These are phyloP conservation scores for Aethina tumida DNA, from an alignment of 1,140 invertebrate genomes.

Conservation along the genomic window DNA sequence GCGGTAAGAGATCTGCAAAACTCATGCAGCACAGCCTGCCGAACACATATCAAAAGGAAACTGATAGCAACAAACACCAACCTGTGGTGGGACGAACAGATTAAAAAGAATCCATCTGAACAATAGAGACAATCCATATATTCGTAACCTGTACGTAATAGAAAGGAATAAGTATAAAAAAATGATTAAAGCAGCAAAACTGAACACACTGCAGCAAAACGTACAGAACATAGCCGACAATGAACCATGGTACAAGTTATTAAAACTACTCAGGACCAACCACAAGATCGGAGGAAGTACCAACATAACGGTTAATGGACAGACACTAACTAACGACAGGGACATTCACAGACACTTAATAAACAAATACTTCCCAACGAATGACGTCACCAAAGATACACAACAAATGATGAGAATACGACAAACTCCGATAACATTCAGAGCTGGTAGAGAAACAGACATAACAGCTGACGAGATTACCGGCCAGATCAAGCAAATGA, in stretches of 20 bases:
- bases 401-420: neutral
- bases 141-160: neutral
- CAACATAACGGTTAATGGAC: neutral
- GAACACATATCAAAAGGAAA: neutral
- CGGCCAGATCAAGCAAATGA: neutral
- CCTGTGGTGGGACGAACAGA: conserved; percentile 1
- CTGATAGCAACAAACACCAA: neutral
- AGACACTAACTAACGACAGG: neutral
- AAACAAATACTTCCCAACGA: no score
- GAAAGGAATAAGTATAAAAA: conserved; percentile 1
- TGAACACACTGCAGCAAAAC: neutral
- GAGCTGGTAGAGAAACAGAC: neutral
- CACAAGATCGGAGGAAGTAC: neutral
- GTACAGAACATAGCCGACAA: neutral
- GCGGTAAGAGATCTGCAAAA: neutral
- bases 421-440: neutral
- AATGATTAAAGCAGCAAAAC: neutral
- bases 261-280: neutral
- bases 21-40: neutral
- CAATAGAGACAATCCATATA: neutral
- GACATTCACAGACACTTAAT: conserved; percentile 1
- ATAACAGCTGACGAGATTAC: neutral
- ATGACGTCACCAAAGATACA: neutral
- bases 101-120: no score
- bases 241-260: conserved; percentile 2